Evolutionary conservation across 1,140 invertebrate genomes (phyloP).

Genomic region (Zophobas morio): DNA sequence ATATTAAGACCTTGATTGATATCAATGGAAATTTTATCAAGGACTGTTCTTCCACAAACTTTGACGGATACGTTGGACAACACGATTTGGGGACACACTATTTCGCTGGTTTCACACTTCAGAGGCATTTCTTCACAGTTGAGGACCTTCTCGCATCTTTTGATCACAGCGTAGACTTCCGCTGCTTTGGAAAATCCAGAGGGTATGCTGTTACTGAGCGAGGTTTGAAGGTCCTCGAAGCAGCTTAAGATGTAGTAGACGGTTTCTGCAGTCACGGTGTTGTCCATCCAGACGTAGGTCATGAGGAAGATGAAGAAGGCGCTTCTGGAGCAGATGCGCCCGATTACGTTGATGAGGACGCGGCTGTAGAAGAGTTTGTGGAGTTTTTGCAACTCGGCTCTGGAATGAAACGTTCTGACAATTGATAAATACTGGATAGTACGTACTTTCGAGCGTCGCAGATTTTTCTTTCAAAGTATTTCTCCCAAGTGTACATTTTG

Average conservation of each 20-base stretch:
- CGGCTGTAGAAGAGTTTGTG: conserved; percentile 54
- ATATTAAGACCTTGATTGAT: conserved; percentile 75
- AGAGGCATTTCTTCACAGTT: conserved; percentile 51
- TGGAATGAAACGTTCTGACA: background rate
- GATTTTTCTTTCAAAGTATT: conserved; percentile 55
- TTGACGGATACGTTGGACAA: conserved; percentile 51
- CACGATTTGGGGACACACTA: conserved; percentile 50
- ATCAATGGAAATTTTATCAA: conserved; percentile 74
- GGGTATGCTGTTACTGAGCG: conserved; percentile 80
- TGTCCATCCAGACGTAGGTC: conserved; percentile 78
- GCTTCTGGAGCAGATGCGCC: conserved; percentile 77
- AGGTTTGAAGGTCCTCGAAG: conserved; percentile 81
- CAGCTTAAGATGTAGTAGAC: conserved; percentile 83
- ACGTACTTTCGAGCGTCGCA: conserved; percentile 50
- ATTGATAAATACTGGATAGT: no score
- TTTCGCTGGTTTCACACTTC: conserved; percentile 1
- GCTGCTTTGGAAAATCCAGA: conserved; percentile 75
- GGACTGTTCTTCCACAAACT: conserved; percentile 66
- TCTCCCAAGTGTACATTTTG: conserved; percentile 61
- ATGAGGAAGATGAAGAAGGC: conserved; percentile 72
- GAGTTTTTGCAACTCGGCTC: conserved; percentile 55
- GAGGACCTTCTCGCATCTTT: conserved; percentile 56
- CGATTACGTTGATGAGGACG: conserved; percentile 50
- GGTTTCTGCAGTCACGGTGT: conserved; percentile 77
- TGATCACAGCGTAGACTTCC: conserved; percentile 63